These are phyloP conservation scores for Gymnothorax javanicus DNA, from an alignment of 2,797 vertebrate genomes.

Conservation along the genomic window DNA sequence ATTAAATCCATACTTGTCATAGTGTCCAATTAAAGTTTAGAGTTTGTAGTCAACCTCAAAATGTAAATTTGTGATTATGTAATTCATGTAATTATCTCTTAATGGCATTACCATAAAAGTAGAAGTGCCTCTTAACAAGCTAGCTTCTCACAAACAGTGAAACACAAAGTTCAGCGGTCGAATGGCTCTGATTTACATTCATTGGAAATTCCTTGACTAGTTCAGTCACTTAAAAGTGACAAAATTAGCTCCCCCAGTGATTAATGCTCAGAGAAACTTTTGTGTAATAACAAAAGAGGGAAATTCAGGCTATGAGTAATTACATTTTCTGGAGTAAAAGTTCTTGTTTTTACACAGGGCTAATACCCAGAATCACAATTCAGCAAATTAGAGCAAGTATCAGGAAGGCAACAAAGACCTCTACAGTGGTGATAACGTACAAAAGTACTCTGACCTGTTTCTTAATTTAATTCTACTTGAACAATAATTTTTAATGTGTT, in stretches of 20 bases:
- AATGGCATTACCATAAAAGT: neutral
- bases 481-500: no score
- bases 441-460: neutral
- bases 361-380: neutral
- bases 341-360: neutral
- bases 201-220: neutral
- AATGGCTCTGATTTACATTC: constrained; percentile 4
- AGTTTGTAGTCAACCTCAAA: neutral
- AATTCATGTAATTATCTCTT: neutral
- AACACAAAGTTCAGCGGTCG: neutral
- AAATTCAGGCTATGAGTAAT: neutral
- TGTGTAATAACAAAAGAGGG: neutral
- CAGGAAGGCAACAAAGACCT: neutral
- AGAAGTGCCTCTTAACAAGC: neutral
- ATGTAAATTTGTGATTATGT: neutral
- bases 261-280: neutral
- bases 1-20: neutral
- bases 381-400: neutral
- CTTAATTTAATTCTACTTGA: neutral
- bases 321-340: constrained; percentile 4
- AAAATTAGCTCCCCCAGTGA: neutral
- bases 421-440: neutral
- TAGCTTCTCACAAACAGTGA: neutral
- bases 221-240: neutral
- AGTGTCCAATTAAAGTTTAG: neutral